Evolutionary conservation across 2,888 invertebrate genomes (phyloP).

Genomic region (Ptilodon capucinus): DNA sequence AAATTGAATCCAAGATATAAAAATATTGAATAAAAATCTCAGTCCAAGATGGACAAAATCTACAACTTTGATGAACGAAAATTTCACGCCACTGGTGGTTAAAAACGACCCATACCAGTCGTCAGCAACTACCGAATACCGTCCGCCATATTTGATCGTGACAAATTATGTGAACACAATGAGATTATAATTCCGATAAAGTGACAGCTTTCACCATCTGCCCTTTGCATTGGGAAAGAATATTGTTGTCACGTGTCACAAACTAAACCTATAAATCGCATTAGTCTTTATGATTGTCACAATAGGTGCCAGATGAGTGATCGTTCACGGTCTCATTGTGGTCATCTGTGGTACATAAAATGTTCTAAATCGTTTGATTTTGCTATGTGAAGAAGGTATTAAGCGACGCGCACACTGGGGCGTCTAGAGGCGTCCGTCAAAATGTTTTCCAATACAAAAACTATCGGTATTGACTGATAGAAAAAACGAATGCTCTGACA

Average conservation of each 20-base stretch:
- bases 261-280: constrained; percentile 60
- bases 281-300: constrained; percentile 60
- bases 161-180: constrained; percentile 53
- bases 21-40: no score
- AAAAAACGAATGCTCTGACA: no score
- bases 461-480: no score
- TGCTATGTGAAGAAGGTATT: not conserved
- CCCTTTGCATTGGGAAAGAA: constrained; percentile 40
- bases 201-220: constrained; percentile 63
- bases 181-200: constrained; percentile 41
- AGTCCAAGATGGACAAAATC: no score
- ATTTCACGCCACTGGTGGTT: not conserved
- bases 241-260: constrained; percentile 64
- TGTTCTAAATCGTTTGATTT: not conserved
- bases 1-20: no score
- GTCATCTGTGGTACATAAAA: constrained; percentile 33
- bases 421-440: no score
- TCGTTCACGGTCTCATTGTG: constrained; percentile 58
- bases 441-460: no score
- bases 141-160: constrained; percentile 34
- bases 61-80: not conserved
- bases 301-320: constrained; percentile 67
- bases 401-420: no score
- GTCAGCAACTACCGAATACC: no score
- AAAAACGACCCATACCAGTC: not conserved